phyloP scores from a whole-genome alignment of 35 echinoderm and acorn worm species.

The Heliocidaris tuberculata region DNA sequence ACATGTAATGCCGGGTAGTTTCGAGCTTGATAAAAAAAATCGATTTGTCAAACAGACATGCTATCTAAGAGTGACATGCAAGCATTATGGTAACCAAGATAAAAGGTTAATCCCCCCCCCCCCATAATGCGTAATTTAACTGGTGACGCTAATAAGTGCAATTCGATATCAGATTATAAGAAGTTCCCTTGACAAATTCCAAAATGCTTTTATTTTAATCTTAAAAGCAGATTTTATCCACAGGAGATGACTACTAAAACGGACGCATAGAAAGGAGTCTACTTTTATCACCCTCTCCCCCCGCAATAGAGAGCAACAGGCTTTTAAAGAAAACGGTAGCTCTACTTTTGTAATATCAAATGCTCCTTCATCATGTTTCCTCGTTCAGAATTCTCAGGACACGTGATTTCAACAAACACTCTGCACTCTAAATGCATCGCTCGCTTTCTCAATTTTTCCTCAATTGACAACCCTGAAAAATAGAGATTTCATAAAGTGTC shows the following conservation, averaged over 20 bases:
- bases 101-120: too few species aligned
- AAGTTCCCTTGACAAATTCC: not conserved
- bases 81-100: too few species aligned
- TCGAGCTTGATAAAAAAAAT: too few species aligned
- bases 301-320: not conserved
- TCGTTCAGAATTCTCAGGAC: not conserved
- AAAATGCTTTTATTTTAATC: not conserved
- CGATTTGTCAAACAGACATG: too few species aligned
- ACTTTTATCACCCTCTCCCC: not conserved
- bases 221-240: not conserved
- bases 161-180: too few species aligned
- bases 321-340: not conserved
- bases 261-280: not conserved
- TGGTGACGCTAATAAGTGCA: too few species aligned
- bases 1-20: too few species aligned
- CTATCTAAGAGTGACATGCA: too few species aligned
- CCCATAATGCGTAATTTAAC: too few species aligned
- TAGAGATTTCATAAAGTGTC: slow-evolving; percentile 11
- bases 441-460: not conserved
- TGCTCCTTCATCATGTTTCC: not conserved
- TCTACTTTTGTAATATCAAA: not conserved
- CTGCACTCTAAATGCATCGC: not conserved
- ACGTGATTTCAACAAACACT: not conserved
- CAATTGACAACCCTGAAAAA: not conserved
- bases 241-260: not conserved